phyloP scores from a whole-genome alignment of 2,113 vertebrate species.

The Bettongia penicillata region DNA sequence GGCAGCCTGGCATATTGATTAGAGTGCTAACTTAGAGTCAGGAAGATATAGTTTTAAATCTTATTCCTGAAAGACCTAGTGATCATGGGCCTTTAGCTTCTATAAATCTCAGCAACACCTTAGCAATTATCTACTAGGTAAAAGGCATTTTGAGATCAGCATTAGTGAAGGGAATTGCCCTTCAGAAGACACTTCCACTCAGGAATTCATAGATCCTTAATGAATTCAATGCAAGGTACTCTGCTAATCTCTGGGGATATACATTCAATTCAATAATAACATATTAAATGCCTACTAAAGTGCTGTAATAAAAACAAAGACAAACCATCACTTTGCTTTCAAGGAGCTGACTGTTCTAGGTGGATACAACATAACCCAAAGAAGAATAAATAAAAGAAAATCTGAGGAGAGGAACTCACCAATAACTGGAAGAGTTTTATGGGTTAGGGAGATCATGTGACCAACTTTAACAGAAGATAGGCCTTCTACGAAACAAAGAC shows the following conservation, averaged over 20 bases:
- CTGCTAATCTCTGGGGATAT: background rate
- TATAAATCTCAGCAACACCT: background rate
- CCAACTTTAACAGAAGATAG: no score
- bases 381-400: background rate
- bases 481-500: no score
- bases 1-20: background rate
- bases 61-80: background rate
- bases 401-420: background rate
- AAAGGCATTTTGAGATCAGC: background rate
- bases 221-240: background rate
- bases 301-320: background rate
- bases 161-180: background rate
- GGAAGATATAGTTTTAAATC: background rate
- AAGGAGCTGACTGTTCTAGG: background rate
- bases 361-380: background rate
- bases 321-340: background rate
- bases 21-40: background rate
- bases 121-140: background rate
- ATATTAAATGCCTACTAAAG: background rate
- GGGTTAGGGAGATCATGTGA: no score
- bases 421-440: background rate
- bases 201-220: background rate
- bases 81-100: background rate
- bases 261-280: background rate
- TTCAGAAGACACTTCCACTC: background rate